Conservation (phyloP, 2,113 vertebrate species). For the Willisornis vidua region DNA sequence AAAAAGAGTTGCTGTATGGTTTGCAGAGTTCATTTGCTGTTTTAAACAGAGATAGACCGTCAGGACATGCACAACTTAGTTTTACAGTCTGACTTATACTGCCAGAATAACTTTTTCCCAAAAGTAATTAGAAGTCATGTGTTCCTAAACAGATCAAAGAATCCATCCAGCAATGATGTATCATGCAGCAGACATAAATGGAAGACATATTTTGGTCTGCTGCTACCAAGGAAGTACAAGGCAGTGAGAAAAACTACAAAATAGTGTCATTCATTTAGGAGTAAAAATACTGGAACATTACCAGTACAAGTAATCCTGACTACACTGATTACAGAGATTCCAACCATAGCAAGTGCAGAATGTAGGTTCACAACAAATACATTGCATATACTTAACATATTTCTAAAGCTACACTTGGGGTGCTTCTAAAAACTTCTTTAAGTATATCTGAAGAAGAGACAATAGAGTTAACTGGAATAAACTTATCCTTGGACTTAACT, state of each 20-base stretch:
- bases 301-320: not conserved
- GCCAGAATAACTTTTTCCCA: not conserved
- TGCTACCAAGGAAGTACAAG: not conserved
- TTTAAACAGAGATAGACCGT: not conserved
- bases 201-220: not conserved
- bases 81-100: not conserved
- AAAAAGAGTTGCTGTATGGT: not conserved
- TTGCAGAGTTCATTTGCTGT: not conserved
- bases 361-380: not conserved
- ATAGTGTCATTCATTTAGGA: not conserved
- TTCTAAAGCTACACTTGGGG: not conserved
- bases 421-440: not conserved
- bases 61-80: conserved; percentile 3
- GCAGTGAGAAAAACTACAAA: not conserved
- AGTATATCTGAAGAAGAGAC: not conserved
- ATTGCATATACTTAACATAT: not conserved
- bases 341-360: not conserved
- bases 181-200: not conserved
- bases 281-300: not conserved
- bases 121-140: conserved; percentile 8
- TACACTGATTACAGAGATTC: not conserved
- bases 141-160: not conserved
- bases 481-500: not conserved
- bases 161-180: not conserved
- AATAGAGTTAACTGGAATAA: not conserved